A percentile compares a stretch with the other conserved stretches of the same genome.
These are phyloP conservation scores for Sinella curviseta DNA, from an alignment of 1,140 invertebrate genomes.

Conservation along the genomic window DNA sequence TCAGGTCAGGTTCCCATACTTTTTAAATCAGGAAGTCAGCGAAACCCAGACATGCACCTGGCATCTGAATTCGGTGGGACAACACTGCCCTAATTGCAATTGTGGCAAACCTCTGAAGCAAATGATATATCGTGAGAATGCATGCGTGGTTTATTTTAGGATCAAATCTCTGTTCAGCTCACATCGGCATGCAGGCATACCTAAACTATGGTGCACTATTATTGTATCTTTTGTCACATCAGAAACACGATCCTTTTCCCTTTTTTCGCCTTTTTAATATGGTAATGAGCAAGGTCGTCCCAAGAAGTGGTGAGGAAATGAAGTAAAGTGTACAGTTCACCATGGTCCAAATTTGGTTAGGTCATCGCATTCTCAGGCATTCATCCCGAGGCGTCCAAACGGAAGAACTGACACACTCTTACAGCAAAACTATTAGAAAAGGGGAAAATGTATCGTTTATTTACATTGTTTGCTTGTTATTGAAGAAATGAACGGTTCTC, in stretches of 20 bases:
- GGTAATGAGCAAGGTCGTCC: not conserved
- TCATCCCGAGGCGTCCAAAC: not conserved
- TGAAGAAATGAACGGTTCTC: not conserved
- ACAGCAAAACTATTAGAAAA: too few relatives aligned
- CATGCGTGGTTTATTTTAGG: conserved; percentile 4
- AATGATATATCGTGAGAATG: not conserved
- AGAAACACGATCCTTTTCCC: not conserved
- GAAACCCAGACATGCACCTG: not conserved
- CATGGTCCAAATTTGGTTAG: not conserved
- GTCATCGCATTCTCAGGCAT: not conserved
- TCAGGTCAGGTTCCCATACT: conserved; percentile 16
- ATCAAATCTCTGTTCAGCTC: not conserved
- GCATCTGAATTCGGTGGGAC: not conserved
- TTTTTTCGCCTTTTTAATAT: conserved; percentile 11
- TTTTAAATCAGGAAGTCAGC: conserved; percentile 1
- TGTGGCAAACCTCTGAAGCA: not conserved
- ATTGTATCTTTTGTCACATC: too few relatives aligned
- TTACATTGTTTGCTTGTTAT: not conserved
- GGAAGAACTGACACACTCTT: too few relatives aligned
- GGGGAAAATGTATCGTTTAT: not conserved
- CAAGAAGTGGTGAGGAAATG: not conserved
- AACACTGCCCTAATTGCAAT: not conserved
- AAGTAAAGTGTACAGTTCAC: not conserved
- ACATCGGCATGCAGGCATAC: too few relatives aligned
- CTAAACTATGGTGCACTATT: too few relatives aligned